Evolutionary conservation across 2,888 invertebrate species (phyloP), one percentile per base, ranked within the genome.

Genomic region (Agrochola circellaris): DNA sequence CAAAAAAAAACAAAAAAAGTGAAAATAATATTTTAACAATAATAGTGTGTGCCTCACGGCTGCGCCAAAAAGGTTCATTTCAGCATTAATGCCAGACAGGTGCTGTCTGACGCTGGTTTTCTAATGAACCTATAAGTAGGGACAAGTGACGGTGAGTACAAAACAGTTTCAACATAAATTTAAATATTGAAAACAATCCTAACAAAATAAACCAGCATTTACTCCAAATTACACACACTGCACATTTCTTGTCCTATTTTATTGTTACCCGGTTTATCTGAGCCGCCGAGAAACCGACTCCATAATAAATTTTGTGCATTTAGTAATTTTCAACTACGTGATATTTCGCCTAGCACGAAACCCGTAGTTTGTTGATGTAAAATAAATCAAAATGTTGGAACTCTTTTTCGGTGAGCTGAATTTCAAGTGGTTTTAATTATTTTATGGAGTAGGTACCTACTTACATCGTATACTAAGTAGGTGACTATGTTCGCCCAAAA

Each of bases 321-420:
- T 48, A 73, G 72, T 78, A 68, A 85, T 85, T 83, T 76, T 34
- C 78, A 77, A 60, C 26, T 75, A 81, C 83, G 81, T 77, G 83
- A 67, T 73, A 70, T 75, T 82, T 75, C 42, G 58, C 42, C 30
- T 15, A 71, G 54, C 62, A 17, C 68, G 61, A 48, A 30, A 7
- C n/a, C 30, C n/a, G 23, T n/a, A 71, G 42, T 78, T 79, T 75
- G 65, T 82, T 62, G 73, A 70, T 70, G 58, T 75, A 73, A 64
- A 75, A 77, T 77, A 65, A 75, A 85, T 66, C 72, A 80, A 76
- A 83, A 45, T 67, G 38, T 60, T 38, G 15, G 15, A 23, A 60
- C 34, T 71, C 34, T 71, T 73, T 81, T 60, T 34, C 38, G 13
- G 60, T 61, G 73, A 81, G 34, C 23, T 67, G 71, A 82, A 74